Conservation (phyloP, 1,140 invertebrate genomes). For the Carcinoscorpius rotundicauda region DNA sequence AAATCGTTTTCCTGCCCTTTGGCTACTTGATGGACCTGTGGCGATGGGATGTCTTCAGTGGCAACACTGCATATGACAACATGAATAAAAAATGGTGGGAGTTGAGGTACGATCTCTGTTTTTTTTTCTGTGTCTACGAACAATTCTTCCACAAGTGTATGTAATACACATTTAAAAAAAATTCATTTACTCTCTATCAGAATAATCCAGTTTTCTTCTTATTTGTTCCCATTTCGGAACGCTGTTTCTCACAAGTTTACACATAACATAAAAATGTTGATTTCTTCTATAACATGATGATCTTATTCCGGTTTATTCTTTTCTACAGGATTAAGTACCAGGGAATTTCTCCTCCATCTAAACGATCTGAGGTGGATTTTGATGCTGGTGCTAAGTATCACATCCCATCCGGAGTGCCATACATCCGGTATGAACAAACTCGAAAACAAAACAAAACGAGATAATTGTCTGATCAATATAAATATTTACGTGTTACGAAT, state of each 20-base stretch:
- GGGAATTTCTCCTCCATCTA: constrained; percentile 59
- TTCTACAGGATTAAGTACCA: constrained; percentile 48
- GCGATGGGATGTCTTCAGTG: constrained; percentile 76
- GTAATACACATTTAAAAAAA: background rate
- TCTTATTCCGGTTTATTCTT: background rate
- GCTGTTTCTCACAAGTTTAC: background rate
- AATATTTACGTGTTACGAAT: no score
- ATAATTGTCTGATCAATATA: no score
- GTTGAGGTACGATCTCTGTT: constrained; percentile 53
- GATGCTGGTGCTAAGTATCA: constrained; percentile 76
- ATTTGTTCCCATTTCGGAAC: background rate
- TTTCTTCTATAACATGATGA: background rate
- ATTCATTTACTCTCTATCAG: constrained; percentile 26
- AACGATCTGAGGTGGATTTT: constrained; percentile 61
- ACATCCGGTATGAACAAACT: constrained; percentile 47
- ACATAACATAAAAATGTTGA: background rate
- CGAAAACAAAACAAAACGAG: no score
- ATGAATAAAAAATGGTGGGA: constrained; percentile 74
- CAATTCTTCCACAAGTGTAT: background rate
- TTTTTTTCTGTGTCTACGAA: constrained; percentile 28
- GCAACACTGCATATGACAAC: constrained; percentile 48
- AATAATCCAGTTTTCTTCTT: background rate
- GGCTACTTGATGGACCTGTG: constrained; percentile 73
- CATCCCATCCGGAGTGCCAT: constrained; percentile 62
- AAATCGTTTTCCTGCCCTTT: constrained; percentile 77